Percentiles rank a stretch among this genome's conserved stretches.
Evolutionary conservation across 2,797 vertebrate genomes (phyloP).

Genomic region (Hybognathus amarus): DNA sequence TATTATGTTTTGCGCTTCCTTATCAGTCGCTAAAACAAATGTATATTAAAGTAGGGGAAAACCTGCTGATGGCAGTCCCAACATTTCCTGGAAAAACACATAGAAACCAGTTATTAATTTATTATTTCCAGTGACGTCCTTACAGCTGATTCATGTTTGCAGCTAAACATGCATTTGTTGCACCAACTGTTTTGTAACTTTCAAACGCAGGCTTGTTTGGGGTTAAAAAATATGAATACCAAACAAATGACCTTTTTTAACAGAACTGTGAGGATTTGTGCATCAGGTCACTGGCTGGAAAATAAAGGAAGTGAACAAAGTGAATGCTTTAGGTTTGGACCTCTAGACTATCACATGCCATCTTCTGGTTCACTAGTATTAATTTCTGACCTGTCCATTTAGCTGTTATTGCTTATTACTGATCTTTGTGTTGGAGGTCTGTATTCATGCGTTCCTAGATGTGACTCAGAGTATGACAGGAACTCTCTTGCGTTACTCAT

Average conservation of each 20-base stretch:
- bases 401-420: background rate
- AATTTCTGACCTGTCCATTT: background rate
- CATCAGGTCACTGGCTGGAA: background rate
- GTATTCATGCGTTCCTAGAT: background rate
- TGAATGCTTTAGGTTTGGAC: background rate
- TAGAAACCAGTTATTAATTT: slow-evolving; percentile 35
- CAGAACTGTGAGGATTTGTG: background rate
- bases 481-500: background rate
- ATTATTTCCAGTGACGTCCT: slow-evolving; percentile 22
- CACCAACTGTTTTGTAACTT: background rate
- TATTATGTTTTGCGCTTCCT: slow-evolving; percentile 8
- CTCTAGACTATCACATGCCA: background rate
- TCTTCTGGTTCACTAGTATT: background rate
- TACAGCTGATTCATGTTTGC: slow-evolving; percentile 5
- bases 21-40: slow-evolving; percentile 42
- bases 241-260: background rate
- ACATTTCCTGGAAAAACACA: slow-evolving; percentile 48
- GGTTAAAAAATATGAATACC: background rate
- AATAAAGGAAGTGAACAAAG: background rate
- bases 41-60: background rate
- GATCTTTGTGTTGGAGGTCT: background rate
- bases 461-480: slow-evolving; percentile 15
- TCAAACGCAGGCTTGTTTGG: background rate
- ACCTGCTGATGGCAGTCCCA: slow-evolving; percentile 1
- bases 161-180: slow-evolving; percentile 15